Evolutionary conservation across 2,888 invertebrate species (phyloP).

Genomic region (Pterobdella sp.): DNA sequence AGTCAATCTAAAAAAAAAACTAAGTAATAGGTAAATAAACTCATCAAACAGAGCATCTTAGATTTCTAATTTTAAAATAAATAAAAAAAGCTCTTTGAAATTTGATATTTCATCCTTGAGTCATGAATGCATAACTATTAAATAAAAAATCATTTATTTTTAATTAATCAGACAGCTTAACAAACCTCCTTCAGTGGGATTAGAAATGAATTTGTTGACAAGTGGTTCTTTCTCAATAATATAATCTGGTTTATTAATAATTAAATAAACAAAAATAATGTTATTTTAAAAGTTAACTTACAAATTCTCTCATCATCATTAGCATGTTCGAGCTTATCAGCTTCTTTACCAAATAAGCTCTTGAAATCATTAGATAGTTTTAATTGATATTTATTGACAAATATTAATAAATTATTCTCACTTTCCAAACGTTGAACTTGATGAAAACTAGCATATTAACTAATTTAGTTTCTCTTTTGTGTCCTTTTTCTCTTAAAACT

Average conservation of each 20-base stretch:
- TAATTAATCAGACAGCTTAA: too few species aligned
- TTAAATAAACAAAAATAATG: not conserved
- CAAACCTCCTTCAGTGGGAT: conserved; percentile 89
- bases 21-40: too few species aligned
- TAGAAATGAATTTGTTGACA: conserved; percentile 91
- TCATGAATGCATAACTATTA: too few species aligned
- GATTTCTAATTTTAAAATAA: too few species aligned
- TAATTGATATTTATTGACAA: not conserved
- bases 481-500: conserved; percentile 82
- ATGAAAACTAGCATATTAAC: conserved; percentile 88
- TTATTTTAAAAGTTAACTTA: conserved; percentile 42
- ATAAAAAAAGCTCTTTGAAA: too few species aligned
- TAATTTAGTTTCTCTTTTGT: conserved; percentile 87
- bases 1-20: too few species aligned
- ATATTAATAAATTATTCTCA: conserved; percentile 45
- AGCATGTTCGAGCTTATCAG: conserved; percentile 94
- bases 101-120: too few species aligned
- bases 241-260: conserved; percentile 59
- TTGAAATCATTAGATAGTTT: conserved; percentile 50
- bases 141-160: too few species aligned
- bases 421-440: conserved; percentile 94
- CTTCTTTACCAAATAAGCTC: conserved; percentile 92
- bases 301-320: conserved; percentile 94
- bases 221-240: conserved; percentile 96
- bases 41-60: too few species aligned